Evolutionary conservation across 2,888 invertebrate genomes (phyloP).

Genomic region (Heliothis peltigera): DNA sequence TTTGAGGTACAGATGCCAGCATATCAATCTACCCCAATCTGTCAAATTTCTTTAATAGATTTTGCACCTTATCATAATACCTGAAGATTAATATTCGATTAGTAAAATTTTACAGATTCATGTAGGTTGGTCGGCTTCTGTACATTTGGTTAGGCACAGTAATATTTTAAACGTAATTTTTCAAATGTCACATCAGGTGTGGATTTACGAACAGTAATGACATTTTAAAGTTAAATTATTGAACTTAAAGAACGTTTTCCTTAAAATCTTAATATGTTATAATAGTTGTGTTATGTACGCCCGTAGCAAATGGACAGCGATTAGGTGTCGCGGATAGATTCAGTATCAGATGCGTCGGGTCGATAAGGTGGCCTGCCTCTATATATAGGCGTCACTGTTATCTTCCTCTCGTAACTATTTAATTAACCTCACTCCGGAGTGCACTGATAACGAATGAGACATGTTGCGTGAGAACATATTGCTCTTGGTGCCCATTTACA

Average conservation of each 20-base stretch:
- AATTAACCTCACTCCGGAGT: slow-evolving; percentile 84
- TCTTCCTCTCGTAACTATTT: slow-evolving; percentile 83
- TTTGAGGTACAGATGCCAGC: too few relatives aligned
- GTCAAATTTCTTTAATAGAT: too few relatives aligned
- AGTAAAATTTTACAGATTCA: too few relatives aligned
- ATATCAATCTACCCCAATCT: too few relatives aligned
- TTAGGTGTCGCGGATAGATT: slow-evolving; percentile 75
- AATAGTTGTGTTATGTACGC: slow-evolving; percentile 41
- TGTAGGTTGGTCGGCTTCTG: too few relatives aligned
- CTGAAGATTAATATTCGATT: too few relatives aligned
- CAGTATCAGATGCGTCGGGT: slow-evolving; percentile 81
- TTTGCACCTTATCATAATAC: too few relatives aligned
- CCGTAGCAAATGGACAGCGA: slow-evolving; percentile 61
- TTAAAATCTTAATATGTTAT: slow-evolving; percentile 17
- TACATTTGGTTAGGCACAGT: too few relatives aligned
- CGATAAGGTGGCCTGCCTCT: slow-evolving; percentile 82
- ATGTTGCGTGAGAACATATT: slow-evolving; percentile 81
- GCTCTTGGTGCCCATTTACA: slow-evolving; percentile 51
- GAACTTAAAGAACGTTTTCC: slow-evolving; percentile 1
- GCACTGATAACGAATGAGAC: slow-evolving; percentile 79
- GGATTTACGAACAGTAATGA: too few relatives aligned
- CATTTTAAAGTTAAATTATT: background rate
- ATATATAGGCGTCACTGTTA: slow-evolving; percentile 82
- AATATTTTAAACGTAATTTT: too few relatives aligned
- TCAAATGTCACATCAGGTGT: too few relatives aligned